These are phyloP conservation scores for Lagorchestes hirsutus DNA, from an alignment of 2,797 vertebrate species.

Conservation along the genomic window DNA sequence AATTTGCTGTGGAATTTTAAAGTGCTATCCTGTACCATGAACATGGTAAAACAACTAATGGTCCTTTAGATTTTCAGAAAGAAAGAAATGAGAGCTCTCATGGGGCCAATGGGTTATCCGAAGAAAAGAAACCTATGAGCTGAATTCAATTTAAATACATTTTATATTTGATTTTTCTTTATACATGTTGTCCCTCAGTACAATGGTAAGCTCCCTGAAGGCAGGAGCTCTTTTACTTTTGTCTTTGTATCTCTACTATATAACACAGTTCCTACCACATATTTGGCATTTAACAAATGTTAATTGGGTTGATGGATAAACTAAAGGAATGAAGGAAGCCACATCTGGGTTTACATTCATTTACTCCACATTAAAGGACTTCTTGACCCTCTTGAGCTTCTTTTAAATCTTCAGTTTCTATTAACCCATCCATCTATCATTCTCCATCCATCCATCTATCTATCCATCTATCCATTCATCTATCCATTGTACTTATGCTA, in stretches of 20 bases:
- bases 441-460: too few relatives aligned
- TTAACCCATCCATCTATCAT: neutral
- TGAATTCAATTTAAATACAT: neutral
- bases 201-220: neutral
- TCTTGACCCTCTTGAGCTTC: neutral
- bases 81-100: neutral
- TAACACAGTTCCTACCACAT: neutral
- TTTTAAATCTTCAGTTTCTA: neutral
- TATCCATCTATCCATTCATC: neutral
- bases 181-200: neutral
- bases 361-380: neutral
- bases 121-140: neutral
- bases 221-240: neutral
- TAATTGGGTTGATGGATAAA: neutral
- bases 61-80: conserved; percentile 72
- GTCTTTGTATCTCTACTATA: neutral
- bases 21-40: conserved; percentile 61
- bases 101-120: neutral
- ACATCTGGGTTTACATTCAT: neutral
- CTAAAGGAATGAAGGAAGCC: neutral
- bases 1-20: conserved; percentile 71
- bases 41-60: conserved; percentile 66
- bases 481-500: neutral
- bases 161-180: neutral
- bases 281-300: neutral